Percentiles rank a stretch among this genome's conserved stretches.
phyloP scores from a whole-genome alignment of 1,140 invertebrate species.

The Trichonephila inaurata region DNA sequence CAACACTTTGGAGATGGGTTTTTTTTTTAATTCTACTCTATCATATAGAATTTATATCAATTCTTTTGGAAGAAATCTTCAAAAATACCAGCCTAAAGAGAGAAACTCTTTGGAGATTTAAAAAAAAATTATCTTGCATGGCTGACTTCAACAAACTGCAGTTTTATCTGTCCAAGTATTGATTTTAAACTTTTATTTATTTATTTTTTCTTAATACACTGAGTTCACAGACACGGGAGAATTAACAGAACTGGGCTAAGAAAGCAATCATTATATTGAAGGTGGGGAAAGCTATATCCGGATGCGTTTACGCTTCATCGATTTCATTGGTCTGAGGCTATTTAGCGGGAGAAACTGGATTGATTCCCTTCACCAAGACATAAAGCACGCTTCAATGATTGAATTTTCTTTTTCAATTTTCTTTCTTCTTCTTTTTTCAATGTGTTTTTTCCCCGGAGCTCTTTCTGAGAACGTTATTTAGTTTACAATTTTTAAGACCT shows the following conservation, averaged over 20 bases:
- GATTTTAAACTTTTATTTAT: not conserved
- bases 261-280: not conserved
- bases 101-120: not conserved
- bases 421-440: not conserved
- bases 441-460: not conserved
- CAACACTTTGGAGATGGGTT: too few relatives aligned
- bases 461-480: conserved; percentile 18
- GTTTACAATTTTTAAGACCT: conserved; percentile 35
- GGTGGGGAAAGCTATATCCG: not conserved
- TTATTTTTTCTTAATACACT: not conserved
- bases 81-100: not conserved
- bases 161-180: not conserved
- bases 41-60: too few relatives aligned
- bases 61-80: not conserved
- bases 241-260: not conserved
- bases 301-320: not conserved
- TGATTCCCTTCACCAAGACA: conserved; percentile 50
- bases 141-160: not conserved
- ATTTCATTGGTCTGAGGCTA: conserved; percentile 30
- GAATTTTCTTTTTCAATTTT: conserved; percentile 31
- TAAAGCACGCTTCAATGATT: conserved; percentile 55
- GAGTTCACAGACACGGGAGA: not conserved
- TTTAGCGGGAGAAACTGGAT: conserved; percentile 55
- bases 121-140: not conserved
- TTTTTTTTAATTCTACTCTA: too few relatives aligned